Base-by-base conservation (phyloP, 2,113 vertebrate genomes). In the Acinonyx jubatus region DNA sequence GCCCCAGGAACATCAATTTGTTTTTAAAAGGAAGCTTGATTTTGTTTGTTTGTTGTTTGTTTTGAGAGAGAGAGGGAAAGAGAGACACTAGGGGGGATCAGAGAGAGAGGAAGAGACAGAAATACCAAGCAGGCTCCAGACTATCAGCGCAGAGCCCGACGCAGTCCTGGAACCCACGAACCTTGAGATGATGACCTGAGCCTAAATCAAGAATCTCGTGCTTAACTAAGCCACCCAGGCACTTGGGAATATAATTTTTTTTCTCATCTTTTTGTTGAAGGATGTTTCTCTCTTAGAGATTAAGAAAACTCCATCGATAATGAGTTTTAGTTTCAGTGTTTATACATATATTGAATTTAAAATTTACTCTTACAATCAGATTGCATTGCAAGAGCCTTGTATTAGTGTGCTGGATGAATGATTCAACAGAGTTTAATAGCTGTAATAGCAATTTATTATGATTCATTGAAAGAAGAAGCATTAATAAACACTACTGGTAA, bases 371-470 rank as follows among this genome's bases (percentile, higher is more conserved):
- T 98, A 97, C 97, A 97, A 97, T 98, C 95, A 98, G 95, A 94
- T 98, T 98, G 93, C 88, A 95, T 98, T 98, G 95, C 96, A 97
- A 98, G 91, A 38, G 88, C 96, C 94, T 98, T 97, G 89, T 98
- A 96, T 95, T 98, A 95, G 95, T 96, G 84, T 98, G 89, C 95
- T 93, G 27, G 96, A 98, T 98, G 97, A 99, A 98, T 98, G 96
- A 99, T 99, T 99, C 94, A 98, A 73, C 55, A 96, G 97, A 94
- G 82, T 66, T 96, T 99, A 98, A 98, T 98, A 98, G 97, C 92
- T 61, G 97, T 90, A 93, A 96, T 89, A 97, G 94, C 98, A 98
- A 98, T 98, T 98, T 99, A 96, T 98, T 98, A 91, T 98, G 94
- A 98, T 98, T 98, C 94, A 98, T 90, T 98, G 91, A 97, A 98